Conservation (phyloP, 2,113 vertebrate genomes). For the Hymenochirus boettgeri region DNA sequence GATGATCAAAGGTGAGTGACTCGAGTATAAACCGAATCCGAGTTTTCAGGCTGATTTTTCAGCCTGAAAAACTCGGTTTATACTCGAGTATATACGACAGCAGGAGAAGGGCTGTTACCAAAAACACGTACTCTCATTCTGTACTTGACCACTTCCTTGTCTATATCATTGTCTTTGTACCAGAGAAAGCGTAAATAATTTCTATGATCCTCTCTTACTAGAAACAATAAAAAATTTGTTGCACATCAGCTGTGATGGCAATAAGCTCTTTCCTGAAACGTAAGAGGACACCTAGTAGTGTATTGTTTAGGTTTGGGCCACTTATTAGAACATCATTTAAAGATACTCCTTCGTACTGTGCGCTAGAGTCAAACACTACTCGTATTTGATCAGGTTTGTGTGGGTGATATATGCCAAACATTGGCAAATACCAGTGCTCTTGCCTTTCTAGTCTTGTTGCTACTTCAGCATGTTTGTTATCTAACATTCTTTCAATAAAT, state of each 20-base stretch:
- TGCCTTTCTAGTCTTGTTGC: too few species aligned
- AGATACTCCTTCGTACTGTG: background rate
- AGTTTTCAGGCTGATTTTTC: too few species aligned
- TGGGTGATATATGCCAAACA: constrained; percentile 1
- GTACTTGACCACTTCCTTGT: too few species aligned
- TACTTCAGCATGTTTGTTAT: background rate
- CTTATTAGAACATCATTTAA: background rate
- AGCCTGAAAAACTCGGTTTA: too few species aligned
- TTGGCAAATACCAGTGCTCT: constrained; percentile 8
- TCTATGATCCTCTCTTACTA: background rate
- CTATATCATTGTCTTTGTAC: too few species aligned
- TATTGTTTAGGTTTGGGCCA: too few species aligned
- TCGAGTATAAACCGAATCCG: too few species aligned
- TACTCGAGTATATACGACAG: background rate
- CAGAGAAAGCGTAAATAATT: too few species aligned
- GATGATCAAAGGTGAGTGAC: too few species aligned
- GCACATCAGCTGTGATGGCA: background rate
- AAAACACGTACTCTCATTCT: too few species aligned
- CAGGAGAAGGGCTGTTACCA: too few species aligned
- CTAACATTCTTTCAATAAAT: background rate
- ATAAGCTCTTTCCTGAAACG: background rate
- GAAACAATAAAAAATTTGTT: background rate
- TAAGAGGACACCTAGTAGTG: too few species aligned
- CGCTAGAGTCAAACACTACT: background rate
- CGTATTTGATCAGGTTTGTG: background rate